Evolutionary conservation across 30 jellyfish, hydroid and myxozoan species (phyloP).

Genomic region (Rhopilema esculentum): DNA sequence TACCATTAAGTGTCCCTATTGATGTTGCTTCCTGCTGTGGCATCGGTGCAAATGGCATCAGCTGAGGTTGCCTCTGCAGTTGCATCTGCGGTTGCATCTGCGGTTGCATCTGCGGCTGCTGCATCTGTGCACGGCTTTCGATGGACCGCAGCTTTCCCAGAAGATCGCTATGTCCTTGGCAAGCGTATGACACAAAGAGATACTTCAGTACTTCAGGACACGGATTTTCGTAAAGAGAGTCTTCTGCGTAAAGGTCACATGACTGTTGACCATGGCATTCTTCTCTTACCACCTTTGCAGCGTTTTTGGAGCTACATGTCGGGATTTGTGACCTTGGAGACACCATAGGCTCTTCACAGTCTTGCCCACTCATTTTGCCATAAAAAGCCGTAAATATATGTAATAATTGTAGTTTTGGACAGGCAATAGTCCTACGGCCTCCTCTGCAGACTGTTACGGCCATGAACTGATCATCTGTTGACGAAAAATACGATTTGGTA

Average conservation of each 20-base stretch:
- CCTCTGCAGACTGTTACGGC: conserved; percentile 96
- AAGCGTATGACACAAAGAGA: conserved; percentile 90
- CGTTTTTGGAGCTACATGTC: conserved; percentile 90
- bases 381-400: conserved; percentile 96
- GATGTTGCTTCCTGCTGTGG: conserved; percentile 25
- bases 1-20: conserved; percentile 54
- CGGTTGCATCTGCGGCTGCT: conserved; percentile 18
- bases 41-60: background rate
- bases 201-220: conserved; percentile 93
- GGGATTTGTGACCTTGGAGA: conserved; percentile 90
- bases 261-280: conserved; percentile 99
- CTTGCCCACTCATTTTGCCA: conserved; percentile 99
- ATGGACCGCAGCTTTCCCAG: conserved; percentile 74
- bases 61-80: background rate
- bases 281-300: conserved; percentile 80
- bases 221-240: conserved; percentile 87
- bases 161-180: conserved; percentile 89
- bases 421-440: conserved; percentile 83
- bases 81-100: background rate
- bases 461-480: conserved; percentile 53
- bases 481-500: background rate
- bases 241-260: conserved; percentile 97
- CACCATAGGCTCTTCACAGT: conserved; percentile 89
- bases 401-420: conserved; percentile 82
- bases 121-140: background rate